A percentile compares a stretch with the other conserved stretches of the same genome.
Conservation (phyloP, 2,113 vertebrate species). For the Dicrurus megarhynchus region DNA sequence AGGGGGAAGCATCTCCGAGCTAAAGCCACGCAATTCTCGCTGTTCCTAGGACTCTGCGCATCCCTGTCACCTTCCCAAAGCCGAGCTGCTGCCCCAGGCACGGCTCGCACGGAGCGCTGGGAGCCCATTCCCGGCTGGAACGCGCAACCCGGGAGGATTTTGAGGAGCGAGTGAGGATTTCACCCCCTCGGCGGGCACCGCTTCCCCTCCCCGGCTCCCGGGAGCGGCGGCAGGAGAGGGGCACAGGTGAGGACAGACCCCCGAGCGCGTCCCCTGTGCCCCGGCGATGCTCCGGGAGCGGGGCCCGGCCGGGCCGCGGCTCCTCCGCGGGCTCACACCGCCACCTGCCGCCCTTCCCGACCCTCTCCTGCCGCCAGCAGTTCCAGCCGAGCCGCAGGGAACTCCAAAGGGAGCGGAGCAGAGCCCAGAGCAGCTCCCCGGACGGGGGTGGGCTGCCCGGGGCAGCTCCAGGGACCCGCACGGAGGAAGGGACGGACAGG, state of each 20-base stretch:
- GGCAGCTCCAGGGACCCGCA: fast-evolving
- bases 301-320: neutral
- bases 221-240: neutral
- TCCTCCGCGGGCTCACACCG: neutral
- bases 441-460: fast-evolving
- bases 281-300: fast-evolving
- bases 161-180: no score
- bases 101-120: neutral
- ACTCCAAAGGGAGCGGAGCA: fast-evolving
- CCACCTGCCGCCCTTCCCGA: neutral
- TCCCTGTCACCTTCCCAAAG: neutral
- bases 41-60: fast-evolving
- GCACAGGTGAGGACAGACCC: neutral
- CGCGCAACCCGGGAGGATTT: no score
- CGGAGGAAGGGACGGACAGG: neutral
- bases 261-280: fast-evolving
- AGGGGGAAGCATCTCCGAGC: neutral
- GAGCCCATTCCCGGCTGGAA: neutral
- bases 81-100: fast-evolving
- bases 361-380: fast-evolving
- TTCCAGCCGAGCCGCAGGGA: neutral
- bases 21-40: fast-evolving
- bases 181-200: no score
- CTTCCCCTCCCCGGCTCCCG: no score
- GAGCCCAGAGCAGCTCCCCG: fast-evolving